Base-by-base conservation (phyloP, 1,140 invertebrate species). In the Drosophila malerkotliana region DNA sequence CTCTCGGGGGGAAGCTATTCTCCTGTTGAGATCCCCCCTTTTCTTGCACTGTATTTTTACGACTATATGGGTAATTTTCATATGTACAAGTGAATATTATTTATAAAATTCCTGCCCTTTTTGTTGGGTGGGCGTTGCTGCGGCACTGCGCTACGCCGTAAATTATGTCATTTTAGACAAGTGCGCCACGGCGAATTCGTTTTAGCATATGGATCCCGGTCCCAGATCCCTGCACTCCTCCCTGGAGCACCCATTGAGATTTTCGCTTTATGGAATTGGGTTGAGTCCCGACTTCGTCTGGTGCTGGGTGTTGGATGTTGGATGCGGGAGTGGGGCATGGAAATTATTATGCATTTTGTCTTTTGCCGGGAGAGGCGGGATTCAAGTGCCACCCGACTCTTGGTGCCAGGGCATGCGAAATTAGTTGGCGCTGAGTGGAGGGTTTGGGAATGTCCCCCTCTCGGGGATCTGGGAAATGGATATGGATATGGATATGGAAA, bases 141-240 rank as follows among this genome's bases (percentile, higher is more conserved):
- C 74, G 82, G 74, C 79, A 77, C 82, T 85, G 82, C 82, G 75
- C 82, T 79, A 87, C 75, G 78, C 82, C 83, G 82, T 85, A 85
- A 85, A 85, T 85, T 85, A 85, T 85, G 82, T 85, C 82, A 85
- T 85, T 85, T 85, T 78, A 85, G 82, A 85, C 82, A 85, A 85
- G 82, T 85, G 82, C 77, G 62, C 73, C 73, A 75, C 72, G 51
- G 62, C 62, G 72, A 72, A 80, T 80, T 74, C 77, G 62, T 55
- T 79, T 69, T 62, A 79, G 72, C 79, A 61, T 61, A 75, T 81
- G 72, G 49, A 67, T 74, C 62, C 41, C 63, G 60, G 44, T 39
- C 57, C 14, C 18, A 37, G 47, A 24, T 37, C 21, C 14, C 37
- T 32, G 3, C 9, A 3, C 37, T 3, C 15, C 60, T 18, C 44